Evolutionary conservation across 2,797 vertebrate genomes (phyloP).

Genomic region (Labroides dimidiatus): DNA sequence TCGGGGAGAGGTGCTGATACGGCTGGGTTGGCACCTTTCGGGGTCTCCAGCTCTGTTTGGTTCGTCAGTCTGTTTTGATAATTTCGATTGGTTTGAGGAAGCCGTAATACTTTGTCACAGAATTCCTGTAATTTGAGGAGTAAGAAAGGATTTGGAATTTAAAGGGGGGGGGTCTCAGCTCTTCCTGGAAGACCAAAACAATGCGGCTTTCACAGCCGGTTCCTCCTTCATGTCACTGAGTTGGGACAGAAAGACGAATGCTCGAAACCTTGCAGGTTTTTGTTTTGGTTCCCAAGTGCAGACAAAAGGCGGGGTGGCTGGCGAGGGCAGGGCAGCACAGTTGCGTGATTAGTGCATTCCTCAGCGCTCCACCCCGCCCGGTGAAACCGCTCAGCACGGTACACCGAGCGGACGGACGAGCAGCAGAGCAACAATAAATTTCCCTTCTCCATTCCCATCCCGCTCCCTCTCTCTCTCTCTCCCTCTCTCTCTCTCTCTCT

Average conservation of each 20-base stretch:
- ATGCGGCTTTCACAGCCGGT: neutral
- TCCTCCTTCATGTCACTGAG: neutral
- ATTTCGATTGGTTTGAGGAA: too few species aligned
- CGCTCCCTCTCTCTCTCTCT: slow-evolving; percentile 15
- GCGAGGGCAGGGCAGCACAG: slow-evolving; percentile 49
- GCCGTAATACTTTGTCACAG: slow-evolving; percentile 45
- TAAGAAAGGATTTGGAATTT: slow-evolving; percentile 24
- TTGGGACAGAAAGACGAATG: neutral
- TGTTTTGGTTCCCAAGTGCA: slow-evolving; percentile 42
- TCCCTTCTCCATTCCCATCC: slow-evolving; percentile 31
- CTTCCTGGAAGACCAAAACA: slow-evolving; percentile 35
- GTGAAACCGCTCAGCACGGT: slow-evolving; percentile 21
- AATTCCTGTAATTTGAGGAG: slow-evolving; percentile 53
- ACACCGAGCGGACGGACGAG: slow-evolving; percentile 8
- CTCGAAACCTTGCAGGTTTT: slow-evolving; percentile 11
- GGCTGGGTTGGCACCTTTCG: too few species aligned
- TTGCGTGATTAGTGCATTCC: slow-evolving; percentile 78
- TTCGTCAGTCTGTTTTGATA: too few species aligned
- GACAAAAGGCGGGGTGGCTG: slow-evolving; percentile 60
- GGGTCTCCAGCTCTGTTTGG: too few species aligned
- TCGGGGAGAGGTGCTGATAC: too few species aligned
- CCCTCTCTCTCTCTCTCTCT: neutral
- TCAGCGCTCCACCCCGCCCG: slow-evolving; percentile 53
- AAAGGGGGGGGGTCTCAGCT: neutral
- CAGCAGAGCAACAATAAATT: slow-evolving; percentile 31